These are phyloP conservation scores for Pyrocoelia pectoralis DNA, from an alignment of 2,888 invertebrate genomes.

Conservation along the genomic window DNA sequence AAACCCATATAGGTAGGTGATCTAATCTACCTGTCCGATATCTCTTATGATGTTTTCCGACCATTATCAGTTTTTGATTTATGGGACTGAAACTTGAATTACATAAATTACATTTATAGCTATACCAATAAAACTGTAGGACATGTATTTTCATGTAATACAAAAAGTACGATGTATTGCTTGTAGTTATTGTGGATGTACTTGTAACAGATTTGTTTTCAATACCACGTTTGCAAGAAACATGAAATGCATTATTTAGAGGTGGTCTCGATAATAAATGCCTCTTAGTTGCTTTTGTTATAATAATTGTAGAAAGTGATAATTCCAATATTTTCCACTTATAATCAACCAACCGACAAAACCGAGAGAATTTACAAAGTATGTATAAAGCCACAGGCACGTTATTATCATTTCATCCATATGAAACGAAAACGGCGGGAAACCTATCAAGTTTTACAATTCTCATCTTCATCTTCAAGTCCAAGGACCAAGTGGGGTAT, in stretches of 20 bases:
- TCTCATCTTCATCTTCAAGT: conserved; percentile 14
- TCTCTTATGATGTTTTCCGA: conserved; percentile 24
- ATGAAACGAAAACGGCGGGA: conserved; percentile 25
- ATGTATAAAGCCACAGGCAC: conserved; percentile 2
- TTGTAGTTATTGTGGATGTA: conserved; percentile 13
- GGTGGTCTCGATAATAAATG: conserved; percentile 22
- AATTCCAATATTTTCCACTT: conserved; percentile 8
- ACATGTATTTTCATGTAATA: conserved; percentile 12
- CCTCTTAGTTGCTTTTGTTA: conserved; percentile 10
- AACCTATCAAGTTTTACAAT: conserved; percentile 16
- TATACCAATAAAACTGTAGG: conserved; percentile 11
- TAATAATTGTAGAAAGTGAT: neutral
- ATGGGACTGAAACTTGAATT: conserved; percentile 23
- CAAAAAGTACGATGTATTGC: conserved; percentile 20
- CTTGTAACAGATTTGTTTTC: conserved; percentile 21
- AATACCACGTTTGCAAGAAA: conserved; percentile 25
- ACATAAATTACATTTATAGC: conserved; percentile 21
- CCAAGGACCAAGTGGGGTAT: conserved; percentile 31
- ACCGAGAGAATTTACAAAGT: conserved; percentile 10
- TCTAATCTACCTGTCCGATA: conserved; percentile 21
- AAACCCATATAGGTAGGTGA: conserved; percentile 18
- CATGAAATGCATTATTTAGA: conserved; percentile 22
- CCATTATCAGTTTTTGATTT: conserved; percentile 28
- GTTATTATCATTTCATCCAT: conserved; percentile 15
- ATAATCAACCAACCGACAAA: neutral